A percentile compares a stretch with the other conserved stretches of the same genome.
These are phyloP conservation scores for Acestrorhynchus altus DNA, from an alignment of 2,797 vertebrate species.

Conservation along the genomic window DNA sequence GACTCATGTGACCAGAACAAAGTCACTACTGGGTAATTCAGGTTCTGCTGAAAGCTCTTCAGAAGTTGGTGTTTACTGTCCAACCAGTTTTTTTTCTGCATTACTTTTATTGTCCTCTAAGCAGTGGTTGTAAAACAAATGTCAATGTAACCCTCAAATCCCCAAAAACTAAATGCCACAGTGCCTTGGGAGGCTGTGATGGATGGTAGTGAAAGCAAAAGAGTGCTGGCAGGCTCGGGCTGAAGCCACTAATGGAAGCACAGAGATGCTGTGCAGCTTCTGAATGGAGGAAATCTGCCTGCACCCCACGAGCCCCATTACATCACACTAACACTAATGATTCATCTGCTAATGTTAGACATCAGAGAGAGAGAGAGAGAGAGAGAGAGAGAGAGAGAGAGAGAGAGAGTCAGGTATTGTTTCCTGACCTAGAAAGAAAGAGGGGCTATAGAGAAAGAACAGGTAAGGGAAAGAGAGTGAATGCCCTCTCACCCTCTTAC, in stretches of 20 bases:
- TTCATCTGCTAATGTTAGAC: constrained; percentile 8
- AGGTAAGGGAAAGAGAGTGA: neutral
- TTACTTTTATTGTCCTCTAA: constrained; percentile 15
- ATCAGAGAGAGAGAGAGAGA: neutral
- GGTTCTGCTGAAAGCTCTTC: neutral
- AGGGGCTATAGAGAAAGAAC: neutral
- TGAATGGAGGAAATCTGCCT: neutral
- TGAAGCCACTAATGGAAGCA: neutral
- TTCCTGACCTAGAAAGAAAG: neutral
- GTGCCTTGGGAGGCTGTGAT: neutral
- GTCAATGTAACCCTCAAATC: neutral
- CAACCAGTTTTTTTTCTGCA: neutral
- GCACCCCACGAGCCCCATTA: neutral
- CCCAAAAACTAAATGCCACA: neutral
- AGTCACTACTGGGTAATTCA: neutral
- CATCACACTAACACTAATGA: neutral
- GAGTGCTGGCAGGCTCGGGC: neutral
- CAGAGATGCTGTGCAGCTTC: neutral
- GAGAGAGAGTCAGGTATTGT: neutral
- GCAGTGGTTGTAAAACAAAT: neutral
- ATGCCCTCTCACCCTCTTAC: neutral
- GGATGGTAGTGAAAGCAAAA: neutral
- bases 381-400: neutral
- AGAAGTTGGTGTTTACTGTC: neutral
- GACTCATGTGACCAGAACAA: neutral